Evolutionary conservation across 92 coral and sea anemone genomes (phyloP).

Genomic region (Epizoanthus ramosus): DNA sequence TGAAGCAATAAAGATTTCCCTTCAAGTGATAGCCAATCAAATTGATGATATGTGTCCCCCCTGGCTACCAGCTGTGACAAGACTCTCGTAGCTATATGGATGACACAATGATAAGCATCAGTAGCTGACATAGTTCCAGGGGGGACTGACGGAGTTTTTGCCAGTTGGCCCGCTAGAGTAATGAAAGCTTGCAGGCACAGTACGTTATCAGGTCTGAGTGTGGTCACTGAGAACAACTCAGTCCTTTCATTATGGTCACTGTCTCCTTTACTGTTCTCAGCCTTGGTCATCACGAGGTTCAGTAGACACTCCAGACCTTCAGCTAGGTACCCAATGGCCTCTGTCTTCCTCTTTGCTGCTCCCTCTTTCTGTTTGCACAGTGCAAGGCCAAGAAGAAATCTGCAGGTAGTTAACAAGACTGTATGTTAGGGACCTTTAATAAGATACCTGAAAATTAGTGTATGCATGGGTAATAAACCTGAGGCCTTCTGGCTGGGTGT

Average conservation of each 20-base stretch:
- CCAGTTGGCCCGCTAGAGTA: slow-evolving; percentile 67
- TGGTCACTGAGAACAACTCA: slow-evolving; percentile 57
- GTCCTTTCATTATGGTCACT: slow-evolving; percentile 48
- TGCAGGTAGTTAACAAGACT: background rate
- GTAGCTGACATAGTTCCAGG: slow-evolving; percentile 63
- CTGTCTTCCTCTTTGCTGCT: slow-evolving; percentile 66
- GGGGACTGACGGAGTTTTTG: slow-evolving; percentile 34
- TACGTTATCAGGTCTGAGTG: slow-evolving; percentile 62
- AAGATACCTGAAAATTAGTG: too few relatives aligned
- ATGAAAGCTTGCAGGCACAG: slow-evolving; percentile 81
- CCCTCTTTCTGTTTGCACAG: slow-evolving; percentile 69
- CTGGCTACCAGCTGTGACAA: slow-evolving; percentile 73
- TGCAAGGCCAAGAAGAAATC: slow-evolving; percentile 88
- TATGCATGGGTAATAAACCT: too few relatives aligned
- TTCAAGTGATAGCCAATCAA: slow-evolving; percentile 80
- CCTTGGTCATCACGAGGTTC: slow-evolving; percentile 49
- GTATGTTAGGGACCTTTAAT: too few relatives aligned
- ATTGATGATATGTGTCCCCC: slow-evolving; percentile 86
- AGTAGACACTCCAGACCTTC: slow-evolving; percentile 85
- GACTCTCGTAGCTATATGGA: slow-evolving; percentile 58
- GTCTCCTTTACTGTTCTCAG: slow-evolving; percentile 33
- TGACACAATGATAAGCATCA: slow-evolving; percentile 54
- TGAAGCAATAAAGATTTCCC: slow-evolving; percentile 85
- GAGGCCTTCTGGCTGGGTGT: too few relatives aligned
- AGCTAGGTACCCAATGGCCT: slow-evolving; percentile 75